Percentiles rank a stretch among this genome's conserved stretches.
Evolutionary conservation across 2,888 invertebrate genomes (phyloP).

Genomic region (Lumbricus terrestris): DNA sequence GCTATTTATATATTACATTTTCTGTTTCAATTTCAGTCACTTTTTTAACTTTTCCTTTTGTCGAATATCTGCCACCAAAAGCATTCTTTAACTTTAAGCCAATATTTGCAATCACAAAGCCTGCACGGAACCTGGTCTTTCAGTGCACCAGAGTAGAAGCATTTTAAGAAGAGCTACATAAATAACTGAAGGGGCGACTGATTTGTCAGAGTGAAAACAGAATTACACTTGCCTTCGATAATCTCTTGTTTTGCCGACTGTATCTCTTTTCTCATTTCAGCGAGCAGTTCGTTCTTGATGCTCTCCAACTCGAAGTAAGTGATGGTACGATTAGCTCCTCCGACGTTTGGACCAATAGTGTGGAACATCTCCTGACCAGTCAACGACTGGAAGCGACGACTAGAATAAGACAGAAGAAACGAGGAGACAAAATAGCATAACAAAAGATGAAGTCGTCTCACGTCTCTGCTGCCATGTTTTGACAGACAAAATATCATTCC

Average conservation of each 20-base stretch:
- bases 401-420: constrained; percentile 13
- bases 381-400: constrained; percentile 46
- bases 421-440: background rate
- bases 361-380: constrained; percentile 49
- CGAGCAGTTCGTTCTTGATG: constrained; percentile 87
- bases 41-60: background rate
- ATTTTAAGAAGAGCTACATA: background rate
- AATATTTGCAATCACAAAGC: too few relatives aligned
- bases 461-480: background rate
- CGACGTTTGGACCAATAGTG: background rate
- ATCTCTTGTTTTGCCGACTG: constrained; percentile 90
- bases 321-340: constrained; percentile 24
- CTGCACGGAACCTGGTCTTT: too few relatives aligned
- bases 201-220: too few relatives aligned
- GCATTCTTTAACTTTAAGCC: background rate
- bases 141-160: too few relatives aligned
- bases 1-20: background rate
- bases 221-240: constrained; percentile 74
- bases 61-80: background rate
- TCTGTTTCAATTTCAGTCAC: background rate
- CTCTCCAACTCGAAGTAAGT: constrained; percentile 74
- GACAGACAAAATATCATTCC: background rate
- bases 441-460: background rate
- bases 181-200: background rate
- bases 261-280: constrained; percentile 86